Evolutionary conservation across 2,797 vertebrate genomes (phyloP), one percentile per base, ranked within the genome.

Genomic region (Vireo griseus): DNA sequence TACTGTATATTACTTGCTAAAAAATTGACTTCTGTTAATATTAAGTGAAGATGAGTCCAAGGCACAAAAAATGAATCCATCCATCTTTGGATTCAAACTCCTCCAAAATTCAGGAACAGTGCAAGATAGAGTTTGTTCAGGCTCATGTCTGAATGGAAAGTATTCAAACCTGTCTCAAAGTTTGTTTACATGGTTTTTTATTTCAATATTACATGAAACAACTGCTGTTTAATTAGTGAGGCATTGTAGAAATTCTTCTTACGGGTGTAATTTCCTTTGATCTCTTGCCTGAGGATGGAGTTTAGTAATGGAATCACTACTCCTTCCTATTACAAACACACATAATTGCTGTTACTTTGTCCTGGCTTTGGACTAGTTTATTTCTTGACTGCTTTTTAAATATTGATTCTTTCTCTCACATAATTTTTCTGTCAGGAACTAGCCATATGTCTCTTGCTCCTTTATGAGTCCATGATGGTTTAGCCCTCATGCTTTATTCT

Each of bases 211-310:
- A 73, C 72, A 87, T 8, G 19, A 95, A 86, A 77, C 71, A 94
- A 95, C 94, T 89, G 77, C 54, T 88, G 78, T 81, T 95, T 92
- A 92, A 95, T 95, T 96, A 95, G 68, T 11, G 47, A 92, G 66
- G 31, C 88, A 88, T 84, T 81, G 88, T 91, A 95, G 93, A 92
- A 91, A 96, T 96, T 95, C 88, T 92, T 96, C 73, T 88, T 83
- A 75, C 3, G 71, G 93, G 93, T 93, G 94, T 94, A 93, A 95
- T 95, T 90, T 86, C 21, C 91, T 95, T 95, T 96, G 88, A 95
- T 96, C 88, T 93, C 63, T 95, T 86, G 90, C 92, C 93, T 95
- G 86, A 85, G 86, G 91, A 94, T 79, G 63, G 55, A 94, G 67
- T 94, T 95, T 63, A 95, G 95, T 90, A 87, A 86, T 54, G 55